Evolutionary conservation across 2,797 vertebrate species (phyloP), one percentile per base, ranked within the genome.

Genomic region (Serranus cabrilla): DNA sequence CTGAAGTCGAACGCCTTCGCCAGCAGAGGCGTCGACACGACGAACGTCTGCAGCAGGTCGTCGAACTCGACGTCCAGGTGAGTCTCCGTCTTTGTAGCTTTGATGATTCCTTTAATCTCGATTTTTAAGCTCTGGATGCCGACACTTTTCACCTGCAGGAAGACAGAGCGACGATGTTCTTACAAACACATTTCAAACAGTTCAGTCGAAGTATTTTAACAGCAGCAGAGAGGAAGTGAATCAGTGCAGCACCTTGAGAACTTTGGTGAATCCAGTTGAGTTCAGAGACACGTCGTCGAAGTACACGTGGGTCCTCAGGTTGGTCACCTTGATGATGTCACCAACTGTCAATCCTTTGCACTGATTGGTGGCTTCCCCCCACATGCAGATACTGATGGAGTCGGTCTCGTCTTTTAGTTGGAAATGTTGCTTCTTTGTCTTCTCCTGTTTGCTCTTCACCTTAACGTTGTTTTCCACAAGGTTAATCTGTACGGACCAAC

Each of bases 181-280:
- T 31, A 31, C 3, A 31, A 31, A 31, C n/a, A n/a, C n/a, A n/a
- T n/a, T n/a, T n/a, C n/a, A n/a, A n/a, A n/a, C n/a, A n/a, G n/a
- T n/a, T n/a, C n/a, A n/a, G n/a, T n/a, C n/a, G n/a, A n/a, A n/a
- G n/a, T n/a, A n/a, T n/a, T n/a, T n/a, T n/a, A n/a, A n/a, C n/a
- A n/a, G n/a, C n/a, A n/a, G n/a, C n/a, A n/a, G n/a, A n/a, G n/a
- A n/a, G n/a, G n/a, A n/a, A n/a, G n/a, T n/a, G n/a, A n/a, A n/a
- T n/a, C n/a, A n/a, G n/a, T n/a, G 12, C n/a, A 64, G 1, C 47
- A 83, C 81, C 63, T 2, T n/a, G 4, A 46, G 6, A 70, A 76
- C 8, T 34, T 7, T 39, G 42, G 69, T 74, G 31, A 0, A 4
- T 14, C 0, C 12, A 4, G 74, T 58, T 18, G 73, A 80, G 50